phyloP scores from a whole-genome alignment of 2,888 invertebrate genomes.

The Siphlonurus alternatus region DNA sequence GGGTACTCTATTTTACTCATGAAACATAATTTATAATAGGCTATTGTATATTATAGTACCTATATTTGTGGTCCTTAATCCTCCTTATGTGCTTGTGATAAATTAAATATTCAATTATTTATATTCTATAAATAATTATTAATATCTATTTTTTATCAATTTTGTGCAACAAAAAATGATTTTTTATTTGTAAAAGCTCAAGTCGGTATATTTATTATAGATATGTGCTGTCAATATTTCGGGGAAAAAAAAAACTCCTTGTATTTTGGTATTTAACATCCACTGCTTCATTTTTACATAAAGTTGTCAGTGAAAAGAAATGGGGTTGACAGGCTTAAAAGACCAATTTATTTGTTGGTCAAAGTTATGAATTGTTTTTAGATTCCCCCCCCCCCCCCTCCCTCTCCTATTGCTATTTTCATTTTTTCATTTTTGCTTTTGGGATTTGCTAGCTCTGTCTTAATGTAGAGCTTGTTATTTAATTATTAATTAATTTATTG shows the following conservation, averaged over 20 bases:
- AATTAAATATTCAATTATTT: background rate
- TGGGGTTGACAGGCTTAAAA: no score
- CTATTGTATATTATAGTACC: background rate
- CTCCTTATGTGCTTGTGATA: background rate
- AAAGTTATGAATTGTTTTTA: background rate
- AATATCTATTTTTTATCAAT: background rate
- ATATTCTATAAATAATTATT: background rate
- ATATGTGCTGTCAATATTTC: no score
- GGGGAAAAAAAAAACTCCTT: no score
- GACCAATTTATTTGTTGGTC: no score
- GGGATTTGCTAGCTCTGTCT: no score
- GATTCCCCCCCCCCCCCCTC: background rate
- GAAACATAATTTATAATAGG: background rate
- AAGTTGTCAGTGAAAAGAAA: no score
- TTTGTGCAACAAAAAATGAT: background rate
- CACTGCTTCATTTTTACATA: background rate
- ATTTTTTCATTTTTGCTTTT: background rate
- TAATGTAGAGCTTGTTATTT: no score
- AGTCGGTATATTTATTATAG: no score
- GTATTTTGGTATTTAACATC: background rate
- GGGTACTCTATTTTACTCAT: background rate
- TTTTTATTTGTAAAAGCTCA: background rate
- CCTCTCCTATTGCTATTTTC: no score
- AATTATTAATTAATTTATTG: no score
- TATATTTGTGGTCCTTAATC: background rate